Base-by-base conservation (phyloP, 2,888 invertebrate species). In the Drosophila testacea region DNA sequence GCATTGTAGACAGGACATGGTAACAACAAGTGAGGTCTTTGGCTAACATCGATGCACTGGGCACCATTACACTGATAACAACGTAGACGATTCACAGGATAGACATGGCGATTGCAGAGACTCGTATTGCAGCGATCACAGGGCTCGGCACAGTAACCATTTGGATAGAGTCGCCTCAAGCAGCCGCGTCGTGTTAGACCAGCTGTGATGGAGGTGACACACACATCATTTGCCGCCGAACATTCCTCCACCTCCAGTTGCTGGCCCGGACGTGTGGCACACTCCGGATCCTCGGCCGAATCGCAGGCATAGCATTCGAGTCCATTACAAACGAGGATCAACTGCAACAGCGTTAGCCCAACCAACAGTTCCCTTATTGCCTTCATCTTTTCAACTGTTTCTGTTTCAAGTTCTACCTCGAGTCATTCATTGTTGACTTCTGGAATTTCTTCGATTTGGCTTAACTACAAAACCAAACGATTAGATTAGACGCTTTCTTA, bases 1-100 rank as follows among this genome's bases (percentile, higher is more conserved):
- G 74, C 77, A 11, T 75, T 66, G 56, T 91, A 91, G 5, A 90
- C 32, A 0, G 91, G 91, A 32, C 91, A 91, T 4, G 91, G 89
- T 38, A 84, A 39, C 27, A 89, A 54, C 5, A 82, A 27, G 1
- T 78, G 54, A 0, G 79, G 71, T 4, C 75, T 67, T 4, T 54
- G 51, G 6, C 70, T 69, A 4, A 91, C 78, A 75, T 90, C 79
- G 13, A 90, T 84, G 65, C 91, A 91, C 0, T 61, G 59, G 1
- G 87, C 39, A 0, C 91, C 91, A 9, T 28, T 67, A 73, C 92
- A 91, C 63, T 92, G 91, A 64, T 88, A 91, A 52, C 92, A 91
- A 7, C 74, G 79, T 13, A 88, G 51, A 0, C 91, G 87, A 56
- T 90, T 57, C 7, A 38, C n/a, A 0, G 92, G 91, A 73, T 72